Conservation (phyloP, 2,113 vertebrate genomes). For the Hemiscyllium ocellatum region DNA sequence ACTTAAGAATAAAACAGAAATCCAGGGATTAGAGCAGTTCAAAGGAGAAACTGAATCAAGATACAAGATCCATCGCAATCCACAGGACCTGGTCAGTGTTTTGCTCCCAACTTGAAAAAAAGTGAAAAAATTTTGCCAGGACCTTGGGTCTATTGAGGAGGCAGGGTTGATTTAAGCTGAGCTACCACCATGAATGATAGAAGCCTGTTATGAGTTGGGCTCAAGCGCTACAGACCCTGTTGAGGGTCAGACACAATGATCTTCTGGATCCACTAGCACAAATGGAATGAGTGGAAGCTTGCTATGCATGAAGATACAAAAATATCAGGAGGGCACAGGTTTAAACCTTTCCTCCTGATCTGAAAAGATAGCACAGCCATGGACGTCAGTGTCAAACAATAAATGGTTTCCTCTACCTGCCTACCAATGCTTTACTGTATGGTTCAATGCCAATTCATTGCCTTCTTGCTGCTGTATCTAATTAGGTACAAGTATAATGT, state of each 20-base stretch:
- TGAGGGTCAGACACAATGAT: background rate
- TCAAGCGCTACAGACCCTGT: background rate
- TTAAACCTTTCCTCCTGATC: background rate
- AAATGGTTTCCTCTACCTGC: background rate
- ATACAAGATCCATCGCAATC: background rate
- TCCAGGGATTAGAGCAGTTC: background rate
- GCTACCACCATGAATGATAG: background rate
- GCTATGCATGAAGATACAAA: background rate
- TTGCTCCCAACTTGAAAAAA: background rate
- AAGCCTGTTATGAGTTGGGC: background rate
- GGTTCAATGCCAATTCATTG: background rate
- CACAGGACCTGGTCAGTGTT: background rate
- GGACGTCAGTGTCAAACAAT: no score
- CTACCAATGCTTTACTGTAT: background rate
- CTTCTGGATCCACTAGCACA: background rate
- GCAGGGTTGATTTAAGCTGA: no score
- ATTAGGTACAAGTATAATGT: background rate
- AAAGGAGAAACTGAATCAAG: background rate
- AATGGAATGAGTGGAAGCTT: no score
- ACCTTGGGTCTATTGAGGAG: no score
- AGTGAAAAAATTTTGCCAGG: no score
- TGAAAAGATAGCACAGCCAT: background rate
- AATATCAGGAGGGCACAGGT: background rate
- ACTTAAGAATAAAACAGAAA: background rate
- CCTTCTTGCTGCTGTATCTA: background rate